These are phyloP conservation scores for Hirudinaria manillensis DNA, from an alignment of 2,888 invertebrate genomes.

Conservation along the genomic window DNA sequence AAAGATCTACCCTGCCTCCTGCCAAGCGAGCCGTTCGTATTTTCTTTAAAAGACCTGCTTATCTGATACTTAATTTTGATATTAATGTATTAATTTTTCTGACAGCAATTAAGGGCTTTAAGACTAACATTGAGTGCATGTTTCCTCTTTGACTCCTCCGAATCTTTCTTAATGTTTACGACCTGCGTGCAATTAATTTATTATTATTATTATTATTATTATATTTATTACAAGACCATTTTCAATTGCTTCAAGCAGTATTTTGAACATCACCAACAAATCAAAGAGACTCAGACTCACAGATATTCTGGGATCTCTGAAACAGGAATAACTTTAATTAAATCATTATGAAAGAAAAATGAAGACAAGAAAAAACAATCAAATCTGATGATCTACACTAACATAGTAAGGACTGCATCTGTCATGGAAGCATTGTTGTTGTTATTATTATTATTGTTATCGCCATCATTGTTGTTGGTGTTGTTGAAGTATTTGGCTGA, in stretches of 20 bases:
- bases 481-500: constrained; percentile 22
- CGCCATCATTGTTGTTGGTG: neutral
- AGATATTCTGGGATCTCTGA: no score
- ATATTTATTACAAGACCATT: neutral
- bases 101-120: no score
- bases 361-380: no score
- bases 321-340: no score
- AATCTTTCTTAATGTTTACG: no score
- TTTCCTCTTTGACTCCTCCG: no score
- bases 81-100: no score
- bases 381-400: neutral
- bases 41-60: neutral
- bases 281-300: no score
- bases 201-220: neutral
- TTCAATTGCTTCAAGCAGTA: no score
- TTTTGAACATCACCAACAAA: neutral
- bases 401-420: neutral
- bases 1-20: neutral
- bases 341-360: no score
- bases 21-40: neutral
- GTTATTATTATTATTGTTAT: neutral
- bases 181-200: neutral
- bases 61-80: no score
- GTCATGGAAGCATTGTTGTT: neutral
- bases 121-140: no score